Evolutionary conservation across 2,113 vertebrate species (phyloP).

Genomic region (cattle (Bos taurus)): DNA sequence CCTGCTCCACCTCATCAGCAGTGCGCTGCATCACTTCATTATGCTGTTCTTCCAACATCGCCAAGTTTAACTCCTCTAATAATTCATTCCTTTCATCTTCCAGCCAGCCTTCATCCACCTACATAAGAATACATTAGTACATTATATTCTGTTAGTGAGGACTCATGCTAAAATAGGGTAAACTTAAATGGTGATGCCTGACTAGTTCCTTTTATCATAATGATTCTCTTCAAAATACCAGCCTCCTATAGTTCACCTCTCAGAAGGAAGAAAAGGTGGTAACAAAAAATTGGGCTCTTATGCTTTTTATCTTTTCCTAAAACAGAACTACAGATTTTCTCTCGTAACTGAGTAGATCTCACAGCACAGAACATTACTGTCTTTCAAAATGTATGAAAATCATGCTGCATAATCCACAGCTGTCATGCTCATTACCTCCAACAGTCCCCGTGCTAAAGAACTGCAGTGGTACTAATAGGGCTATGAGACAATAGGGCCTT

Average conservation of each 20-base stretch:
- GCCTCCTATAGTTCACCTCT: slow-evolving; percentile 58
- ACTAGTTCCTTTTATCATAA: slow-evolving; percentile 80
- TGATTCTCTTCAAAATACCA: slow-evolving; percentile 78
- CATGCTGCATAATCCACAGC: slow-evolving; percentile 58
- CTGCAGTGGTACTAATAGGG: slow-evolving; percentile 52
- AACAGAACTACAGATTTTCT: slow-evolving; percentile 79
- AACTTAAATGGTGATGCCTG: slow-evolving; percentile 72
- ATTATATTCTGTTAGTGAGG: slow-evolving; percentile 75
- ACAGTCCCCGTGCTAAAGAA: not conserved
- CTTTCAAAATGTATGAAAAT: slow-evolving; percentile 79
- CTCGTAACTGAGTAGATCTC: slow-evolving; percentile 74
- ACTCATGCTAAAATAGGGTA: slow-evolving; percentile 72
- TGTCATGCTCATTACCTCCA: slow-evolving; percentile 65
- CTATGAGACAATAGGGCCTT: slow-evolving; percentile 61
- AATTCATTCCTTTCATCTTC: slow-evolving; percentile 98
- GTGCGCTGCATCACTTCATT: slow-evolving; percentile 88
- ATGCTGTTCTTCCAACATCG: slow-evolving; percentile 94
- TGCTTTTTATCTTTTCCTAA: slow-evolving; percentile 81
- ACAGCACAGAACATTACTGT: slow-evolving; percentile 70
- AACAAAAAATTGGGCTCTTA: slow-evolving; percentile 59
- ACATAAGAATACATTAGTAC: slow-evolving; percentile 81
- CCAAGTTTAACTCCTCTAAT: slow-evolving; percentile 97
- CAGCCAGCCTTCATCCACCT: slow-evolving; percentile 97
- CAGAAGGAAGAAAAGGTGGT: slow-evolving; percentile 69
- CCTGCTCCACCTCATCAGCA: slow-evolving; percentile 87